Base-by-base conservation (phyloP, 2,888 invertebrate genomes). In the Morpho deidamia region DNA sequence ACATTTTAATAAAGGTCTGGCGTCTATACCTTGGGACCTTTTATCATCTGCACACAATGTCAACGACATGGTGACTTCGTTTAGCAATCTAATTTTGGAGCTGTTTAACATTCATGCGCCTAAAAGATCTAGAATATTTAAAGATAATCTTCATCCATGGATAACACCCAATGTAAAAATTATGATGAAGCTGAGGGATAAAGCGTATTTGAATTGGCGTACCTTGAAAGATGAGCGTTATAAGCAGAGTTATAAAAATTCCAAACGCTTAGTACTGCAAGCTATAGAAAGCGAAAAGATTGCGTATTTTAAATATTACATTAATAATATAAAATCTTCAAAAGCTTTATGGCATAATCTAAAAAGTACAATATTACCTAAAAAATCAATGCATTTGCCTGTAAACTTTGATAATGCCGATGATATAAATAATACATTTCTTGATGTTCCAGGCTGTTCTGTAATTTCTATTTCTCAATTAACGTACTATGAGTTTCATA, bases 121-220 rank as follows among this genome's bases (percentile, higher is more conserved):
- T 7, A 9, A 34, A 11, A 54, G 41, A 44, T 33, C 32, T 7
- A 14, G 37, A 37, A 9, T 9, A 9, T 37, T 37, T 10, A 37
- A 10, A 37, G 37, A 37, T n/a, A 11, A 35, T 12, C 8, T 40
- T 52, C 8, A 41, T 45, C 52, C 55, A 10, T 59, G 54, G 54
- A 48, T 59, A 41, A 53, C 56, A 2, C 35, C 44, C 11, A 60
- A 23, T 7, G 11, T 60, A 11, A 52, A 39, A 33, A 11, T 46
- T 12, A 56, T 57, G 50, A 60, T 60, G 56, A 46, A 40, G 5
- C 32, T 49, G 3, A 35, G 56, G 4, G 44, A 56, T 38, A 38
- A 49, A 11, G 52, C 55, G 4, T 37, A 41, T 38, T 4, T 11
- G n/a, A 44, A 43, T 10, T 45, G 34, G 8, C 43, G 39, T 14